Base-by-base conservation (phyloP, 2,888 invertebrate species). In the Leptinotarsa tumamoca region DNA sequence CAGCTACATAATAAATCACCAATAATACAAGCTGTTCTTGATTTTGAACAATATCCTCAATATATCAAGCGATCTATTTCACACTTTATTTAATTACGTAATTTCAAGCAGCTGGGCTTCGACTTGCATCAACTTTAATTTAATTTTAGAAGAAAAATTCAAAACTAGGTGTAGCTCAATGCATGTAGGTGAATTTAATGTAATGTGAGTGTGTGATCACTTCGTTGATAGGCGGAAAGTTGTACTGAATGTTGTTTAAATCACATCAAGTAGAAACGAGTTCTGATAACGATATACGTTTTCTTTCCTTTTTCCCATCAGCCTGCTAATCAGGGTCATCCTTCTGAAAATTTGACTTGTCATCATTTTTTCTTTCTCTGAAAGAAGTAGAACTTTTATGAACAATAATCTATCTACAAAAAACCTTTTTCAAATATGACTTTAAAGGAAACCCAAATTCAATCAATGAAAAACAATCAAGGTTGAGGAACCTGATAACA, bases 121-220 rank as follows among this genome's bases (percentile, higher is more conserved):
- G 58, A 0, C 21, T 58, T 58, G 14, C 23, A 58, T 21, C 23
- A 33, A 63, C 61, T 27, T 33, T 3, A 27, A 63, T 63, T 33
- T 33, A 7, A 33, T 63, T 63, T 43, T 18, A 58, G 58, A 33
- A 43, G 52, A 63, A 63, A 63, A 63, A 63, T 33, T 63, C 63
- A 14, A 27, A 63, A 63, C 63, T 63, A 63, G 63, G 63, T 63
- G 63, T 63, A 63, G 43, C 58, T 27, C 58, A 58, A 58, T 23
- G 58, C 2, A 58, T 58, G 58, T 58, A 15, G 58, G 58, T 58
- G 4, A 58, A 58, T 58, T 58, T 58, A 23, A 23, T 58, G 58
- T 58, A 58, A 58, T 58, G 21, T 27, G 58, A 58, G 58, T 58
- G 15, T 58, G 23, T 13, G 18, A 58, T 58, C 58, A 4, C 4